Evolutionary conservation across 1,140 invertebrate species (phyloP).

Genomic region (Coptotermes formosanus): DNA sequence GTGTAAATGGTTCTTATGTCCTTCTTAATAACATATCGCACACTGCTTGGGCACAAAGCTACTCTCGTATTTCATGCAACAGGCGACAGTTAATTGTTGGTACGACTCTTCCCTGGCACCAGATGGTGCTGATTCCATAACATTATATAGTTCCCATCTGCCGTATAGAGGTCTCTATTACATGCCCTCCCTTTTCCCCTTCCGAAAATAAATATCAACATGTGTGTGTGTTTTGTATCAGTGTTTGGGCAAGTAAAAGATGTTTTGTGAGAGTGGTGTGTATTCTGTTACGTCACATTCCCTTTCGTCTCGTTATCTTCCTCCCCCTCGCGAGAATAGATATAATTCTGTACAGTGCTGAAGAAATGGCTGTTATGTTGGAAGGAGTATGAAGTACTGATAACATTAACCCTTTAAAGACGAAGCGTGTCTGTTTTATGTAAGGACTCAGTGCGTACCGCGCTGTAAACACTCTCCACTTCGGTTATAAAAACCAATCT

Average conservation of each 20-base stretch:
- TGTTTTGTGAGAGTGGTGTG: not conserved
- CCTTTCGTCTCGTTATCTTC: not conserved
- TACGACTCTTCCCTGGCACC: not conserved
- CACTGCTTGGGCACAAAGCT: not conserved
- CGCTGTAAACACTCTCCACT: no score
- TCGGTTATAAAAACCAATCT: no score
- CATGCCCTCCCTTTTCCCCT: not conserved
- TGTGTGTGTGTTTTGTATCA: slow-evolving; percentile 9
- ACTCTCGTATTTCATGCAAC: not conserved
- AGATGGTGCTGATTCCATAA: slow-evolving; percentile 1
- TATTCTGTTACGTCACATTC: not conserved
- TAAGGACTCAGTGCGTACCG: no score
- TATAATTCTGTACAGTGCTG: no score
- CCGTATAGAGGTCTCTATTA: not conserved
- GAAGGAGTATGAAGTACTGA: no score
- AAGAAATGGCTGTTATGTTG: no score
- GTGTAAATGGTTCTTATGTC: no score
- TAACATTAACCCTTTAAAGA: no score
- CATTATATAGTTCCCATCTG: not conserved
- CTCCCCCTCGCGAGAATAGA: not conserved
- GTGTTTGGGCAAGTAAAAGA: not conserved
- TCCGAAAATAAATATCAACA: not conserved
- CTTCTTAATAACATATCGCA: no score
- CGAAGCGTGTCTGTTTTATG: no score
- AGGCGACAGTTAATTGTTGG: not conserved